phyloP scores from a whole-genome alignment of 2,888 invertebrate genomes.

The Drosophila robusta region DNA sequence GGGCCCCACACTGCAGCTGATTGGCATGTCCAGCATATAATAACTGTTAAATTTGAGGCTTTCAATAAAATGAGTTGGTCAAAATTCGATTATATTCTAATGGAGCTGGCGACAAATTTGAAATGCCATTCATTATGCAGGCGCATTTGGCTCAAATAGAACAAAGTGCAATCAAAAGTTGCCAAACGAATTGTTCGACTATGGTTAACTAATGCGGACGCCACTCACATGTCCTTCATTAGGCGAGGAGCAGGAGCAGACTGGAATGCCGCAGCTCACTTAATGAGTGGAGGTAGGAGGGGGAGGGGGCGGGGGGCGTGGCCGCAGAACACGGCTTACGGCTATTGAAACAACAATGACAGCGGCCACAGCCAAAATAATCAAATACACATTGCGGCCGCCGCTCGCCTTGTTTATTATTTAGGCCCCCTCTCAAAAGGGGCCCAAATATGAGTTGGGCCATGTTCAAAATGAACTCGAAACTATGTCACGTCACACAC shows the following conservation, averaged over 20 bases:
- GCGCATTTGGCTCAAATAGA: conserved; percentile 3
- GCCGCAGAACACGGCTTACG: conserved; percentile 27
- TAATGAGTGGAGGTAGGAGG: neutral
- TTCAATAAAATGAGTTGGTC: conserved; percentile 4
- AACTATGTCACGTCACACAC: conserved; percentile 33
- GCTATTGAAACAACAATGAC: conserved; percentile 56
- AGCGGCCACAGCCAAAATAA: conserved; percentile 38
- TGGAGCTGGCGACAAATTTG: conserved; percentile 10
- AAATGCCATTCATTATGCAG: conserved; percentile 11
- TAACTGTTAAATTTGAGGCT: neutral
- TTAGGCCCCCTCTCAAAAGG: neutral
- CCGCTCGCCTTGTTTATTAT: conserved; percentile 25
- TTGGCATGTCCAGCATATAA: conserved; percentile 3
- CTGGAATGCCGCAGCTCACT: no score
- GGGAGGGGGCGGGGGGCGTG: neutral
- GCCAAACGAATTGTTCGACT: conserved; percentile 19
- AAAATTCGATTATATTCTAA: conserved; percentile 8
- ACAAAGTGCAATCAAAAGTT: conserved; percentile 40
- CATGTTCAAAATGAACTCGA: conserved; percentile 28
- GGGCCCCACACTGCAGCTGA: no score
- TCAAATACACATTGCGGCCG: conserved; percentile 32
- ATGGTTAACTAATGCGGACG: conserved; percentile 34
- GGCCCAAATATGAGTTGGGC: neutral
- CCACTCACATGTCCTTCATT: neutral
- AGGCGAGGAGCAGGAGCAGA: no score